These are phyloP conservation scores for Actias luna DNA, from an alignment of 2,888 invertebrate species.

Conservation along the genomic window DNA sequence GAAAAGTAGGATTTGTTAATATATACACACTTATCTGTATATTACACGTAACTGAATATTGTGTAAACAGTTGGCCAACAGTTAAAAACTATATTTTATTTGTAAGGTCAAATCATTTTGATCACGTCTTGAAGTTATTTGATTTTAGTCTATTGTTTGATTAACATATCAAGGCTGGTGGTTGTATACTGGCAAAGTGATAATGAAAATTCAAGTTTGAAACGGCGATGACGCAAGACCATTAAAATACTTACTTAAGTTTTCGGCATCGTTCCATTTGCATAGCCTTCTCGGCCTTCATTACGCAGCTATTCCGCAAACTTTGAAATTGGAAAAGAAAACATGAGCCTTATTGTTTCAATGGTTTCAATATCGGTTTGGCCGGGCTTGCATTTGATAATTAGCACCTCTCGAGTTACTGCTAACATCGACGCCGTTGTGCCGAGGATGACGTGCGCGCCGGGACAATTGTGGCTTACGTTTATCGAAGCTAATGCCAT, in stretches of 20 bases:
- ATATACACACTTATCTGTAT: background rate
- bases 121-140: slow-evolving; percentile 72
- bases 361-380: slow-evolving; percentile 77
- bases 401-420: slow-evolving; percentile 67
- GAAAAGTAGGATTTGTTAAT: slow-evolving; percentile 1
- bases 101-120: slow-evolving; percentile 67
- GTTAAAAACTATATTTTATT: slow-evolving; percentile 60
- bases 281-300: slow-evolving; percentile 76
- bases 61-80: slow-evolving; percentile 49
- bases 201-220: slow-evolving; percentile 82
- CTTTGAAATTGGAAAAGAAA: slow-evolving; percentile 78
- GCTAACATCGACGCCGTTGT: slow-evolving; percentile 46
- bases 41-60: slow-evolving; percentile 40
- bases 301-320: slow-evolving; percentile 80
- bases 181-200: slow-evolving; percentile 78
- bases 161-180: slow-evolving; percentile 79
- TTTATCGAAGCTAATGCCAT: slow-evolving; percentile 72
- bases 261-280: slow-evolving; percentile 80
- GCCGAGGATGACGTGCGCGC: slow-evolving; percentile 26
- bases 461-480: slow-evolving; percentile 61
- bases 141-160: slow-evolving; percentile 79
- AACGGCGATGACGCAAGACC: slow-evolving; percentile 79
- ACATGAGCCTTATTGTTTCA: slow-evolving; percentile 78
- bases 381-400: slow-evolving; percentile 78
- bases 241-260: slow-evolving; percentile 76